Evolutionary conservation across 2,888 invertebrate species (phyloP).

Genomic region (Sarcophaga rosellei): DNA sequence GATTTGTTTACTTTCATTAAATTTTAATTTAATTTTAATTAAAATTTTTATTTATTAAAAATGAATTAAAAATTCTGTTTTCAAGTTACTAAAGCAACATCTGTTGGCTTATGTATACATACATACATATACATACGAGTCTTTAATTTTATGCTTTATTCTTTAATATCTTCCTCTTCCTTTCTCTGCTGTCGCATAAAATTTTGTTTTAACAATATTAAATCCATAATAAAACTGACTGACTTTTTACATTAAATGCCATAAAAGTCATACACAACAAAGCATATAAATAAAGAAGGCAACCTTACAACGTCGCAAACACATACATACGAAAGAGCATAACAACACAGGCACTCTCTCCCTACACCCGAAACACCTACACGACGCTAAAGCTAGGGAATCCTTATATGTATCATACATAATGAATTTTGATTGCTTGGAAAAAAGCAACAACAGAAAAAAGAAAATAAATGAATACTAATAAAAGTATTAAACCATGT

Average conservation of each 20-base stretch:
- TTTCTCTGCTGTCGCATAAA: neutral
- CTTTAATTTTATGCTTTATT: neutral
- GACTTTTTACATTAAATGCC: conserved; percentile 25
- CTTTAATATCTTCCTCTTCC: neutral
- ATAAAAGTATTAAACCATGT: conserved; percentile 38
- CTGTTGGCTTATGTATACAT: no score
- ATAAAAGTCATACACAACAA: conserved; percentile 17
- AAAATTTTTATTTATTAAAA: neutral
- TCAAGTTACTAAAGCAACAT: neutral
- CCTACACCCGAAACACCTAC: neutral
- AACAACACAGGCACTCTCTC: neutral
- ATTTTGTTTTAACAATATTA: conserved; percentile 3
- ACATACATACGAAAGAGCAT: neutral
- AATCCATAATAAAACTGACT: neutral
- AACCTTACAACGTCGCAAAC: neutral
- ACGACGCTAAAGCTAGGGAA: neutral
- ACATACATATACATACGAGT: neutral
- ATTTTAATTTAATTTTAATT: no score
- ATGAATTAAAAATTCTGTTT: neutral
- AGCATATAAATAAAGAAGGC: conserved; percentile 4
- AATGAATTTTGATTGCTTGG: conserved; percentile 30
- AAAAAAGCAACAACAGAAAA: neutral
- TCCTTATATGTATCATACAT: neutral
- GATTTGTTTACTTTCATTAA: no score
- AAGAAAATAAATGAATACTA: neutral